phyloP scores from a whole-genome alignment of 2,888 invertebrate species.

The Zaprionus bogoriensis region DNA sequence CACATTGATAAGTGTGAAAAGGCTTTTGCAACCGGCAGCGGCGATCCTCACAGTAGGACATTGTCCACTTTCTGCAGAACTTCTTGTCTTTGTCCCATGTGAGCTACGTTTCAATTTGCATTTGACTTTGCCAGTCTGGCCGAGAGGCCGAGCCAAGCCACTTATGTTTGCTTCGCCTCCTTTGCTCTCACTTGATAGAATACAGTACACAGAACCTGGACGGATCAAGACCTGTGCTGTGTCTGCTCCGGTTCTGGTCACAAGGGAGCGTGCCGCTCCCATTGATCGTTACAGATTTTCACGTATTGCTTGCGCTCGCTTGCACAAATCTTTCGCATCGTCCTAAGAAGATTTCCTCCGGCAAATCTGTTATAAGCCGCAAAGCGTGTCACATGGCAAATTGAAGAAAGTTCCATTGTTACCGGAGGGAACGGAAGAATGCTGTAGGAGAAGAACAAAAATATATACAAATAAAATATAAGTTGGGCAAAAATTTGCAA shows the following conservation, averaged over 20 bases:
- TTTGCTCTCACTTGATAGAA: slow-evolving; percentile 40
- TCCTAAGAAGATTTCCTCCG: slow-evolving; percentile 63
- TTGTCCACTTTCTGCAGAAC: slow-evolving; percentile 53
- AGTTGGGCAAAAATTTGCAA: not conserved
- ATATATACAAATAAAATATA: not conserved
- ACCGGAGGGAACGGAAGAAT: slow-evolving; percentile 5
- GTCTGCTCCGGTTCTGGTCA: slow-evolving; percentile 12
- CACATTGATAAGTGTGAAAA: slow-evolving; percentile 78
- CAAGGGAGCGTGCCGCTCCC: slow-evolving; percentile 47
- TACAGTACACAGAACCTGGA: slow-evolving; percentile 15
- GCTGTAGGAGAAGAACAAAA: not conserved
- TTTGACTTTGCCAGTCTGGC: slow-evolving; percentile 81
- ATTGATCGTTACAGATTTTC: slow-evolving; percentile 56
- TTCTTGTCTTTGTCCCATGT: slow-evolving; percentile 34
- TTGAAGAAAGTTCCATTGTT: slow-evolving; percentile 67
- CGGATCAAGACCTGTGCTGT: slow-evolving; percentile 49
- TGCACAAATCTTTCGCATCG: slow-evolving; percentile 49
- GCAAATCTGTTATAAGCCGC: slow-evolving; percentile 80
- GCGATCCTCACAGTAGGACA: slow-evolving; percentile 36
- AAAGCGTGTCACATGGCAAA: slow-evolving; percentile 82
- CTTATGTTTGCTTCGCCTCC: slow-evolving; percentile 65
- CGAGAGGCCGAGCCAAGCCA: slow-evolving; percentile 65
- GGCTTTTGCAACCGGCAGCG: slow-evolving; percentile 58
- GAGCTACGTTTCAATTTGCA: slow-evolving; percentile 80
- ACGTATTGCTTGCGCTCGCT: slow-evolving; percentile 50